A percentile compares a stretch with the other conserved stretches of the same genome.
Evolutionary conservation across 2,888 invertebrate genomes (phyloP).

Genomic region (Stenchaetothrips biformis): DNA sequence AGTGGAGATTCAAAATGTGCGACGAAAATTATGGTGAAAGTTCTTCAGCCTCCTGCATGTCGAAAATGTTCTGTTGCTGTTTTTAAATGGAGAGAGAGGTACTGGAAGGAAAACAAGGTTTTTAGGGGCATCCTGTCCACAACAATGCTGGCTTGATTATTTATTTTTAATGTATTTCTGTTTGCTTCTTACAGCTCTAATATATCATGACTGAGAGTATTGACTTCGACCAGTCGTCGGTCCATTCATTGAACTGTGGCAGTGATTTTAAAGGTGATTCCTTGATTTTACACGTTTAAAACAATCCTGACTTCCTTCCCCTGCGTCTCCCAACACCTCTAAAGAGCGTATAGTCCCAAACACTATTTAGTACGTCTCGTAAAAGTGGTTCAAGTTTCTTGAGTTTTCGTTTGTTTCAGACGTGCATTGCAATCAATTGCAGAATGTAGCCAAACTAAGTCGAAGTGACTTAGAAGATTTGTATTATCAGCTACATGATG

Average conservation of each 20-base stretch:
- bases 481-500: slow-evolving; percentile 12
- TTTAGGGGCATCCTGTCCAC: too few species aligned
- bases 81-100: too few species aligned
- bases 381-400: not conserved
- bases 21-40: too few species aligned
- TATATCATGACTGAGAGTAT: not conserved
- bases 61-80: too few species aligned
- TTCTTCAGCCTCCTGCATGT: too few species aligned
- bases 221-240: not conserved
- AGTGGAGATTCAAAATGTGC: too few species aligned
- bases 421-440: not conserved
- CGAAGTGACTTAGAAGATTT: slow-evolving; percentile 11
- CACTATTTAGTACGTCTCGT: not conserved
- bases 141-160: too few species aligned
- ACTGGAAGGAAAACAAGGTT: too few species aligned
- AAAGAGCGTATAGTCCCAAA: not conserved
- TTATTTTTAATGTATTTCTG: too few species aligned
- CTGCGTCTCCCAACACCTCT: not conserved
- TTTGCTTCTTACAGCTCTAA: too few species aligned
- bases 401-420: not conserved
- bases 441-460: not conserved
- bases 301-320: not conserved
- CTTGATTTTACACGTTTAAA: not conserved
- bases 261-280: not conserved
- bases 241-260: not conserved